Percentiles rank a stretch among this genome's conserved stretches.
phyloP scores from a whole-genome alignment of 2,113 vertebrate species.

The Proterorhinus semilunaris region DNA sequence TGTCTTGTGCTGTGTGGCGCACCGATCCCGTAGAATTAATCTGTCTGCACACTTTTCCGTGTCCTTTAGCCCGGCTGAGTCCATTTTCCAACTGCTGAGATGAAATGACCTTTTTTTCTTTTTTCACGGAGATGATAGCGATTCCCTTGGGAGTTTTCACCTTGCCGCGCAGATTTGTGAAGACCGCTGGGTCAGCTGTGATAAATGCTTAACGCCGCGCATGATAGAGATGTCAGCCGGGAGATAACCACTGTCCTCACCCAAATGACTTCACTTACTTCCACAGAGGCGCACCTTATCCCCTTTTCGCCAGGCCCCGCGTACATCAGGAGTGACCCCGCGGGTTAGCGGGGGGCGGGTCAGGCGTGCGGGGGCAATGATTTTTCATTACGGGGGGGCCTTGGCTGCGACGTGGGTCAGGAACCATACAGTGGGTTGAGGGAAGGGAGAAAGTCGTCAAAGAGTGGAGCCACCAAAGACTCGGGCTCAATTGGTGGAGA shows the following conservation, averaged over 20 bases:
- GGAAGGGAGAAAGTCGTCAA: constrained; percentile 9
- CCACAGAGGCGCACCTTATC: constrained; percentile 12
- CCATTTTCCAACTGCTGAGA: constrained; percentile 4
- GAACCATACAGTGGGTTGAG: background rate
- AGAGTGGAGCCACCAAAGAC: background rate
- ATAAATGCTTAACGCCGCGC: constrained; percentile 28
- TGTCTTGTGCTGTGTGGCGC: no score
- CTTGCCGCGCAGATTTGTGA: background rate
- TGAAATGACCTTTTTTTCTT: constrained; percentile 1
- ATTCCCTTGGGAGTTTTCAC: constrained; percentile 6
- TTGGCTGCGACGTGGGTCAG: constrained; percentile 23
- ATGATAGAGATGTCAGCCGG: constrained; percentile 21
- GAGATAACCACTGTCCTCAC: constrained; percentile 29
- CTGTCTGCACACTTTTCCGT: background rate
- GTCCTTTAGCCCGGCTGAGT: background rate
- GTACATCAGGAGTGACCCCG: constrained; percentile 22
- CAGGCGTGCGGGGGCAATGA: background rate
- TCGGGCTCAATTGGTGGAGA: background rate
- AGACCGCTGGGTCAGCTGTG: constrained; percentile 25
- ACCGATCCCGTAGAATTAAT: background rate
- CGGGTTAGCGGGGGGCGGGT: background rate
- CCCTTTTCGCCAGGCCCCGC: background rate
- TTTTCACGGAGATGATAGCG: constrained; percentile 8
- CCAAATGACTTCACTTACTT: constrained; percentile 18
- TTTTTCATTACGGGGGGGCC: constrained; percentile 23